A percentile compares a stretch with the other conserved stretches of the same genome.
Evolutionary conservation across 1,140 invertebrate species (phyloP).

Genomic region (Tachypleus tridentatus): DNA sequence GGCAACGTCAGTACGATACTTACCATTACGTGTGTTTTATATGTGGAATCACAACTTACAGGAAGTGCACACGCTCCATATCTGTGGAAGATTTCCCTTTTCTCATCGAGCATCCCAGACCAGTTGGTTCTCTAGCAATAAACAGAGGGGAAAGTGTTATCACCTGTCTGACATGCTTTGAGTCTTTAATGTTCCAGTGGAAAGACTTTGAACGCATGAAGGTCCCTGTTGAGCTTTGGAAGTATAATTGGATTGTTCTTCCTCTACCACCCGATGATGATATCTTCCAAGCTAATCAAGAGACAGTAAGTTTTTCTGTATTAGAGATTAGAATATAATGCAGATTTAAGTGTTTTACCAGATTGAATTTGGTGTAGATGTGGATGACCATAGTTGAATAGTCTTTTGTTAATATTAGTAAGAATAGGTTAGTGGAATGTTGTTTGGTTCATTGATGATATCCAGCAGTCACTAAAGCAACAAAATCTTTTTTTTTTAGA

Average conservation of each 20-base stretch:
- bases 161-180: slow-evolving; percentile 83
- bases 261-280: slow-evolving; percentile 74
- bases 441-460: no score
- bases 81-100: slow-evolving; percentile 58
- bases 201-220: slow-evolving; percentile 78
- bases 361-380: no score
- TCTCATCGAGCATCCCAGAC: slow-evolving; percentile 60
- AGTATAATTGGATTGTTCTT: slow-evolving; percentile 81
- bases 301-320: no score
- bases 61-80: slow-evolving; percentile 71
- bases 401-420: no score
- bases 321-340: no score
- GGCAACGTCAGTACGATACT: slow-evolving; percentile 61
- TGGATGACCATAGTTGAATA: no score
- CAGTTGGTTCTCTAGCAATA: slow-evolving; percentile 63
- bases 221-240: slow-evolving; percentile 61
- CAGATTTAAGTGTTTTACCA: no score
- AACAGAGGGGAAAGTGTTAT: slow-evolving; percentile 83
- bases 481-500: no score
- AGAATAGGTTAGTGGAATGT: no score
- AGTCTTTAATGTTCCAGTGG: slow-evolving; percentile 55
- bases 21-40: slow-evolving; percentile 87
- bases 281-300: slow-evolving; percentile 35
- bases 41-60: slow-evolving; percentile 74
- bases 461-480: no score